Evolutionary conservation across 2,113 vertebrate genomes (phyloP), one percentile per base, ranked within the genome.

Genomic region (Rhinogobius similis): DNA sequence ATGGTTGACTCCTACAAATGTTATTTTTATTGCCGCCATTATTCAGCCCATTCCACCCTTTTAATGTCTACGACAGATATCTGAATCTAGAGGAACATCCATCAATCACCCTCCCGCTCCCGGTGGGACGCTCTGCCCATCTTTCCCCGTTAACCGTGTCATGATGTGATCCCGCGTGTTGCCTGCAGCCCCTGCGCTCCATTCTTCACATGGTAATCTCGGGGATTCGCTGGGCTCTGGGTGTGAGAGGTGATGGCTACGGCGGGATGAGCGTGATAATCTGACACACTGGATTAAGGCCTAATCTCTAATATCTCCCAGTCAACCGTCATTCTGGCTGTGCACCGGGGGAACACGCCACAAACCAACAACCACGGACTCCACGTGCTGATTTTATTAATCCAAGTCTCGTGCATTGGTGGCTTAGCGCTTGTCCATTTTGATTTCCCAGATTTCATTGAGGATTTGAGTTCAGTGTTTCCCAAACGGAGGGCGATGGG

Each of bases 181-280:
- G 67, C 74, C 81, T 11, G 56, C 77, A 66, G 72, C 61, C 71
- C 79, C 76, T 66, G 24, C 73, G 74, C 76, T 52, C 82, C 82
- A 68, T 74, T 76, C 65, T 82, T 78, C 2, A 27, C 63, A 29
- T 70, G 84, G 86, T 90, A 90, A 90, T 90, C 90, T 89, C 36
- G 65, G 78, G 84, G 87, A 90, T 90, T 90, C 84, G 79, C 84
- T 82, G 82, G 75, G 85, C 83, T 84, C 85, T 89, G 70, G 83
- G 80, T 90, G 85, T 86, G 88, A 88, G 88, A 90, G 90, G 89
- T 89, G 90, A 90, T 82, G 86, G 81, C 69, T 87, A 84, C 82
- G 86, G 84, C 86, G 69, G 87, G 87, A 88, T 87, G 84, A 91
- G 81, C 68, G 84, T 87, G 90, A 90, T 90, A 91, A 91, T 91